Evolutionary conservation across 1,140 invertebrate species (phyloP).

Genomic region (Cryptotermes secundus): DNA sequence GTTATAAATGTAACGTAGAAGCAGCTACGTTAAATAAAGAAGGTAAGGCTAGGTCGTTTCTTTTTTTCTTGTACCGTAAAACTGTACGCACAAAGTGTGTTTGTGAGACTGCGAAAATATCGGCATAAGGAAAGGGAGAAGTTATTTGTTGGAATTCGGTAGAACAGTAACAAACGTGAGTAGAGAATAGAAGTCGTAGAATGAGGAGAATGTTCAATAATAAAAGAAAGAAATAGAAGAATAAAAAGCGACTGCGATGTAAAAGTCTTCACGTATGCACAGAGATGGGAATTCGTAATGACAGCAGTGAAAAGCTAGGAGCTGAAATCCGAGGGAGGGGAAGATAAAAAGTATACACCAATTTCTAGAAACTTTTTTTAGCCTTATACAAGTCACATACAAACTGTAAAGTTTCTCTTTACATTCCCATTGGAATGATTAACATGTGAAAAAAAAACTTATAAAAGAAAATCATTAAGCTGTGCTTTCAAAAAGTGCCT

Average conservation of each 20-base stretch:
- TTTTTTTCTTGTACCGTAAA: background rate
- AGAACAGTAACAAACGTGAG: background rate
- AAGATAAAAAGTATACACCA: too few relatives aligned
- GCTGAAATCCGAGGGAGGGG: background rate
- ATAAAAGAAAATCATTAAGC: too few relatives aligned
- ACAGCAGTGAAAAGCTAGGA: background rate
- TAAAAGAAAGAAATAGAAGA: background rate
- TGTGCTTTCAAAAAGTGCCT: too few relatives aligned
- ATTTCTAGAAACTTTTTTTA: background rate
- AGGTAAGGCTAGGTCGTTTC: background rate
- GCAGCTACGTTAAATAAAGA: background rate
- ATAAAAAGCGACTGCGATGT: background rate
- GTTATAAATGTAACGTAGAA: background rate
- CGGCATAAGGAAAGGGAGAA: background rate
- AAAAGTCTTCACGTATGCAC: conserved; percentile 1
- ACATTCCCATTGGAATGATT: background rate
- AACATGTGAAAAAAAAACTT: background rate
- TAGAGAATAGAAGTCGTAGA: background rate
- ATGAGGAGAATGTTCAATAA: conserved; percentile 1
- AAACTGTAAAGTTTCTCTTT: background rate
- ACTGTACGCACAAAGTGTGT: background rate
- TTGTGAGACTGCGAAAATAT: conserved; percentile 4
- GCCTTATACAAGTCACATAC: background rate
- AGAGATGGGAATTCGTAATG: background rate
- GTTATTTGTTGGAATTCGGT: conserved; percentile 19